Percentiles rank a stretch among this genome's conserved stretches.
These are phyloP conservation scores for Agrotis ipsilon DNA, from an alignment of 2,888 invertebrate species.

Conservation along the genomic window DNA sequence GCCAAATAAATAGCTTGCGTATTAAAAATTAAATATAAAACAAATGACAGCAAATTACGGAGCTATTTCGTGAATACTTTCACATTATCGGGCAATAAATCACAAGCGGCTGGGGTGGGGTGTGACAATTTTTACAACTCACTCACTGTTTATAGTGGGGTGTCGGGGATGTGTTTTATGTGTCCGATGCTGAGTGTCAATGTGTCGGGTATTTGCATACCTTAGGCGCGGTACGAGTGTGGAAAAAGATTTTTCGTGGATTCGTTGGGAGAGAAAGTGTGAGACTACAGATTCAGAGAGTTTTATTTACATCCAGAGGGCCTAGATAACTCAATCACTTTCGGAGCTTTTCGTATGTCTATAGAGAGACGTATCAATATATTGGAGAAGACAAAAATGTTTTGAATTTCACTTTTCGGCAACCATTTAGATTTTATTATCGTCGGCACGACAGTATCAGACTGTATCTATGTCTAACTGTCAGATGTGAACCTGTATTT, in stretches of 20 bases:
- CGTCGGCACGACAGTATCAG: too few relatives aligned
- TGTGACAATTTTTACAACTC: constrained; percentile 58
- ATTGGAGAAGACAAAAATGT: too few relatives aligned
- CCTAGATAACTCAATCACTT: too few relatives aligned
- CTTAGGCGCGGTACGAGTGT: constrained; percentile 8
- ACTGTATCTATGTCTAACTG: too few relatives aligned
- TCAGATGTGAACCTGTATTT: too few relatives aligned
- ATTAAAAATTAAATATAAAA: constrained; percentile 35
- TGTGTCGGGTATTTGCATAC: constrained; percentile 56
- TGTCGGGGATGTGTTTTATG: constrained; percentile 79
- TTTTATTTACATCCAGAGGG: too few relatives aligned
- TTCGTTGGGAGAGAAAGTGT: background rate
- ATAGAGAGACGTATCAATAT: too few relatives aligned
- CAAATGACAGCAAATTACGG: constrained; percentile 35
- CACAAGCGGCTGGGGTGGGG: constrained; percentile 30
- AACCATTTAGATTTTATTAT: too few relatives aligned
- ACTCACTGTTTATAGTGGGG: constrained; percentile 73
- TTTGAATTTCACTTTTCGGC: too few relatives aligned
- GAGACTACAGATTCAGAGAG: too few relatives aligned
- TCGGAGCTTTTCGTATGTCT: too few relatives aligned
- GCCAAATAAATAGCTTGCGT: constrained; percentile 26
- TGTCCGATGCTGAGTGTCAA: constrained; percentile 58
- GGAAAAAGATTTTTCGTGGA: background rate
- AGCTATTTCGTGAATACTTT: constrained; percentile 36
- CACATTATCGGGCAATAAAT: constrained; percentile 58